Conservation (phyloP, 2,797 vertebrate species). For the Hydrolagus colliei region DNA sequence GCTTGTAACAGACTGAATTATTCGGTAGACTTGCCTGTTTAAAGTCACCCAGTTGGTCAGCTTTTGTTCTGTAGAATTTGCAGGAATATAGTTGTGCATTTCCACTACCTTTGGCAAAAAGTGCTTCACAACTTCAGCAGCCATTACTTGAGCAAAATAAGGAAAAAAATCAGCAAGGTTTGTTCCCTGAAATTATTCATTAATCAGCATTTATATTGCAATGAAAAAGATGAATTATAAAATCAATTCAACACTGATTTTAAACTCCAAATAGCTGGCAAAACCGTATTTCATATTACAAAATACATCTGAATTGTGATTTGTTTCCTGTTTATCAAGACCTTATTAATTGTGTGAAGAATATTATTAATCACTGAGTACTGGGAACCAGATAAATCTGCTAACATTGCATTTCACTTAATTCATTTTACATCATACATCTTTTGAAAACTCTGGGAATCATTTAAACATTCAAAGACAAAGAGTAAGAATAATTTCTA, state of each 20-base stretch:
- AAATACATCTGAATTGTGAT: no score
- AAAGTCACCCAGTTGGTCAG: constrained; percentile 64
- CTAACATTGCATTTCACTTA: no score
- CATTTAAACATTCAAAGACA: no score
- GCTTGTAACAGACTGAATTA: not conserved
- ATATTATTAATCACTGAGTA: no score
- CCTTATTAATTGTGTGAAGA: no score
- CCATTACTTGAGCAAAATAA: constrained; percentile 57
- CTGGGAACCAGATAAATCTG: no score
- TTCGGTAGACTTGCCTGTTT: constrained; percentile 58
- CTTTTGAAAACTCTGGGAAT: no score
- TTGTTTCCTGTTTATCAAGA: no score
- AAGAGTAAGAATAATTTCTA: no score
- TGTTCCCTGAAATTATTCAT: not conserved
- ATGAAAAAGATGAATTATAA: not conserved
- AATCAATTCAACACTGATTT: not conserved
- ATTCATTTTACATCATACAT: no score
- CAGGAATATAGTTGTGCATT: constrained; percentile 63
- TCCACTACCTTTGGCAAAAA: constrained; percentile 66
- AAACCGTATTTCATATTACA: no score
- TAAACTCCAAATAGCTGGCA: no score
- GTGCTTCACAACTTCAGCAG: constrained; percentile 65
- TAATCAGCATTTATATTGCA: not conserved
- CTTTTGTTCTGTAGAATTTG: constrained; percentile 63
- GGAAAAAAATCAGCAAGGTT: not conserved